These are phyloP conservation scores for Fragum whitleyi DNA, from an alignment of 2,888 invertebrate genomes.

Conservation along the genomic window DNA sequence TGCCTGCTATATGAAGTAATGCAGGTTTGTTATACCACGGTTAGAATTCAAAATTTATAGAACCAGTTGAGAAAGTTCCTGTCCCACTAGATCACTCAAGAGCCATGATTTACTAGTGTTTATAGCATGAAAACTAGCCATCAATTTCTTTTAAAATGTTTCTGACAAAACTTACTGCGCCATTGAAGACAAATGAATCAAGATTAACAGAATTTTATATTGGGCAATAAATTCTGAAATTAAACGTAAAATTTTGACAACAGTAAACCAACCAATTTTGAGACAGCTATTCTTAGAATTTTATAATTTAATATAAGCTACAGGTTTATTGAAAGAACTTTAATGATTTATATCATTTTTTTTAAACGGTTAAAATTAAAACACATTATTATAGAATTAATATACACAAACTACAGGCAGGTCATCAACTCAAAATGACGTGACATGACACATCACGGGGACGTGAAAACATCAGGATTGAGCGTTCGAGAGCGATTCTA, in stretches of 20 bases:
- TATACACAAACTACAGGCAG: no score
- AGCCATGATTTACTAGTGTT: slow-evolving; percentile 1
- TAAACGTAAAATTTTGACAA: slow-evolving; percentile 24
- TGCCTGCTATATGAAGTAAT: no score
- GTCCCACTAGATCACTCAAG: neutral
- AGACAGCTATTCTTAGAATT: neutral
- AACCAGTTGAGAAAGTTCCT: neutral
- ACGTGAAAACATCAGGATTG: no score
- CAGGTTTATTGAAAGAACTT: no score
- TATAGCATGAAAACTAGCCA: slow-evolving; percentile 20
- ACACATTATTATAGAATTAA: no score
- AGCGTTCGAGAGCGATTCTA: no score
- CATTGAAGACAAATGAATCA: slow-evolving; percentile 6
- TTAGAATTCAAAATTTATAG: neutral
- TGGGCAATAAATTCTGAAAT: slow-evolving; percentile 6
- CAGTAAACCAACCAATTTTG: neutral
- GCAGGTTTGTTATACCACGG: no score
- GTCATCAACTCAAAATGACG: no score
- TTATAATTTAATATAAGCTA: no score
- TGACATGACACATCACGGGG: no score
- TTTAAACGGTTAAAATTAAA: no score
- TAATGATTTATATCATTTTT: no score
- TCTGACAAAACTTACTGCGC: slow-evolving; percentile 4
- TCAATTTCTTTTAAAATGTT: slow-evolving; percentile 10
- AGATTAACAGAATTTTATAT: neutral